These are phyloP conservation scores for Chaenogobius annularis DNA, from an alignment of 2,113 vertebrate genomes.

Conservation along the genomic window DNA sequence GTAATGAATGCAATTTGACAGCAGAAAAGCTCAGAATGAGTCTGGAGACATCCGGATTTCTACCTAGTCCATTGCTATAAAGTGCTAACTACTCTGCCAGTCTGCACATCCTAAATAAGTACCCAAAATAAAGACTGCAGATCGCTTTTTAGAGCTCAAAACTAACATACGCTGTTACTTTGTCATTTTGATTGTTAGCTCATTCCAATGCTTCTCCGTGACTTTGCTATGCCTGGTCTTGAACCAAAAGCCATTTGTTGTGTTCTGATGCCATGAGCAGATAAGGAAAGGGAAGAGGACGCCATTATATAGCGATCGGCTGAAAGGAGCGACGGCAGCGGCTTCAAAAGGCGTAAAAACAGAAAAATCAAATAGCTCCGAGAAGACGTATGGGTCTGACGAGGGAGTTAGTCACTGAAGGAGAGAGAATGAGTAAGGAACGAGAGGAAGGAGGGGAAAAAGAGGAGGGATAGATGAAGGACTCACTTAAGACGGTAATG, in stretches of 20 bases:
- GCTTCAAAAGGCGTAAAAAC: constrained; percentile 47
- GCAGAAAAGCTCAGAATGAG: too few species aligned
- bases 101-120: too few species aligned
- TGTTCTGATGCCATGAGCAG: constrained; percentile 49
- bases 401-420: constrained; percentile 69
- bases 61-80: too few species aligned
- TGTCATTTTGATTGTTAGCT: constrained; percentile 41
- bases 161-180: background rate
- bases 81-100: too few species aligned
- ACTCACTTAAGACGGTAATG: constrained; percentile 76
- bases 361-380: constrained; percentile 37
- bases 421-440: constrained; percentile 68
- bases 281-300: constrained; percentile 55
- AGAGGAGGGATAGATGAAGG: constrained; percentile 70
- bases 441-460: constrained; percentile 55
- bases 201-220: constrained; percentile 35
- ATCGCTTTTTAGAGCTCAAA: too few species aligned
- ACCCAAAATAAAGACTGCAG: too few species aligned
- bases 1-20: too few species aligned
- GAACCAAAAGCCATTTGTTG: constrained; percentile 41
- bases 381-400: constrained; percentile 69
- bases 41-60: too few species aligned
- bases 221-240: constrained; percentile 27
- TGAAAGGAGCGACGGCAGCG: constrained; percentile 51
- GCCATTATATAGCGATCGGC: constrained; percentile 65